Evolutionary conservation across 2,113 vertebrate species (phyloP).

Genomic region (Tachysurus vachellii): DNA sequence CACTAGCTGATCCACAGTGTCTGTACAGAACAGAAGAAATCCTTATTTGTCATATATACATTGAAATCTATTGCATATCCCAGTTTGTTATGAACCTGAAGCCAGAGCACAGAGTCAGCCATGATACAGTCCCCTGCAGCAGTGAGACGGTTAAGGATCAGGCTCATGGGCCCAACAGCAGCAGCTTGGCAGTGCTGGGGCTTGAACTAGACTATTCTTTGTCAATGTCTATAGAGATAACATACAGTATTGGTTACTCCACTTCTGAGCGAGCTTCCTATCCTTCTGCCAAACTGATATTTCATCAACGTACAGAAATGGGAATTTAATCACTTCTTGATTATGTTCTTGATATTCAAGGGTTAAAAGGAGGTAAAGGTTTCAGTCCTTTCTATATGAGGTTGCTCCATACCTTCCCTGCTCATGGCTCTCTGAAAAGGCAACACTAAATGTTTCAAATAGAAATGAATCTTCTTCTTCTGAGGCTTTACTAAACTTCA

Average conservation of each 20-base stretch:
- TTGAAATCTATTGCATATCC: no score
- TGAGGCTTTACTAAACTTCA: not conserved
- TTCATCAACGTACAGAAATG: not conserved
- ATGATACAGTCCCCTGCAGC: no score
- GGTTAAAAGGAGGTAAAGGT: not conserved
- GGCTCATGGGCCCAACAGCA: no score
- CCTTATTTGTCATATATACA: no score
- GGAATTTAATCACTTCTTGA: not conserved
- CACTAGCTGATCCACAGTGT: not conserved
- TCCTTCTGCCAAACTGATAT: not conserved
- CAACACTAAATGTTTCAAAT: not conserved
- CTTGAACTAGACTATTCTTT: not conserved
- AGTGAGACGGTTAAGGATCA: no score
- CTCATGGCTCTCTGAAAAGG: not conserved
- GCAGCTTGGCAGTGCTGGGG: no score
- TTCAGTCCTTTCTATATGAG: not conserved
- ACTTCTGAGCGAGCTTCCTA: not conserved
- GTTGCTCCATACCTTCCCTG: not conserved
- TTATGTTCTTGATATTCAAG: not conserved
- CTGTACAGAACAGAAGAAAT: not conserved
- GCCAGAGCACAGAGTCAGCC: no score
- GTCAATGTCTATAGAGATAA: not conserved
- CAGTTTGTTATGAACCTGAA: no score
- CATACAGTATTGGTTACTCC: not conserved
- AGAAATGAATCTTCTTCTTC: not conserved